These are phyloP conservation scores for Exaiptasia diaphana DNA, from an alignment of 64 coral and sea anemone genomes.

Conservation along the genomic window DNA sequence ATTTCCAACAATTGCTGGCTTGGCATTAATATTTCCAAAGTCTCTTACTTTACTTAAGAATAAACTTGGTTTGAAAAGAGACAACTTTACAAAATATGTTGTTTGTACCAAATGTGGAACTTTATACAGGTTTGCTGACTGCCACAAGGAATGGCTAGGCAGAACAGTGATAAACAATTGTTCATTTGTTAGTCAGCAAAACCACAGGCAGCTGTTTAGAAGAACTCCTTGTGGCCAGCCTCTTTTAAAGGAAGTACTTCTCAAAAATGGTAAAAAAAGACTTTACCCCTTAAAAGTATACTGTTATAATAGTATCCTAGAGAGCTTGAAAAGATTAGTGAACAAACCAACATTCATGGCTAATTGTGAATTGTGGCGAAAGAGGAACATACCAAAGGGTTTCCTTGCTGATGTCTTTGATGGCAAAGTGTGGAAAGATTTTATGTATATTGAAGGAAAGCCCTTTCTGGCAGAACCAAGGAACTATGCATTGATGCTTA, in stretches of 20 bases:
- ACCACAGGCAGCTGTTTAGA: conserved; percentile 36
- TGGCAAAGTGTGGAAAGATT: conserved; percentile 42
- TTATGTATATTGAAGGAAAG: not conserved
- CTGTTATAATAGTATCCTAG: conserved; percentile 12
- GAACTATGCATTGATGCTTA: conserved; percentile 53
- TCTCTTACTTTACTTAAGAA: conserved; percentile 15
- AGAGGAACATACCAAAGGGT: conserved; percentile 21
- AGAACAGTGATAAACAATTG: conserved; percentile 10
- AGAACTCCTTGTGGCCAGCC: conserved; percentile 22
- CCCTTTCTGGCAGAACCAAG: conserved; percentile 6
- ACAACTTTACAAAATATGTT: conserved; percentile 59
- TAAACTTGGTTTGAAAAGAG: conserved; percentile 43
- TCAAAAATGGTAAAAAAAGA: conserved; percentile 12
- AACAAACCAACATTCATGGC: not conserved
- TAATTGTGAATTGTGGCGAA: conserved; percentile 45
- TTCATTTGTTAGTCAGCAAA: not conserved
- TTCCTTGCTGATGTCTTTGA: conserved; percentile 56
- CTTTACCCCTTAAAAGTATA: conserved; percentile 44
- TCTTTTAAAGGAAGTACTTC: conserved; percentile 28
- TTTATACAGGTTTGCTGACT: conserved; percentile 58
- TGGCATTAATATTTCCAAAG: conserved; percentile 37
- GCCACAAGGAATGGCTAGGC: not conserved
- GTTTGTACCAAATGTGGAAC: conserved; percentile 48
- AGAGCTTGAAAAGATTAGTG: conserved; percentile 12
- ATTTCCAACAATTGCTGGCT: conserved; percentile 19